Conservation (phyloP, 2,888 invertebrate genomes). For the Tridacna crocea region DNA sequence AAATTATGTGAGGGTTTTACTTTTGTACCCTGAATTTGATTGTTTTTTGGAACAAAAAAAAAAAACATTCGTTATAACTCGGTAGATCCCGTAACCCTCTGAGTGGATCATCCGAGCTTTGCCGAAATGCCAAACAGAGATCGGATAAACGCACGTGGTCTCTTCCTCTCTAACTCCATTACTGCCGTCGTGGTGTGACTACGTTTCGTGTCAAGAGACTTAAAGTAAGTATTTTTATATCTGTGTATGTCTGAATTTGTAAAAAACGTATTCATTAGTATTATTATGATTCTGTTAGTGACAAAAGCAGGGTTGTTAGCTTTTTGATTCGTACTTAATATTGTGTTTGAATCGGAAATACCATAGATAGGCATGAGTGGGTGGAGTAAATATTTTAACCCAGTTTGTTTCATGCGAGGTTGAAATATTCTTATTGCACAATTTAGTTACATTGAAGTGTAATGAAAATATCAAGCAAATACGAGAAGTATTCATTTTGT, state of each 20-base stretch:
- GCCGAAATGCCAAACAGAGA: conserved; percentile 3
- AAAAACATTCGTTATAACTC: not conserved
- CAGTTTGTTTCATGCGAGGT: too few species aligned
- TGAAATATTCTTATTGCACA: too few species aligned
- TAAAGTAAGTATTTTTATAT: conserved; percentile 67
- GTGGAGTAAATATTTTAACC: too few species aligned
- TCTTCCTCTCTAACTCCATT: conserved; percentile 43
- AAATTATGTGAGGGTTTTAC: not conserved
- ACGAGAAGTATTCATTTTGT: too few species aligned
- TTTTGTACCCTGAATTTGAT: not conserved
- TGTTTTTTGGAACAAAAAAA: not conserved
- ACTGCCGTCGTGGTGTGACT: conserved; percentile 51
- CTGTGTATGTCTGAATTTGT: not conserved
- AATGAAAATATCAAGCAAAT: too few species aligned
- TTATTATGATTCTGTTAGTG: too few species aligned
- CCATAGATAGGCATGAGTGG: too few species aligned
- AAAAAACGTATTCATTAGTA: too few species aligned
- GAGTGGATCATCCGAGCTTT: not conserved
- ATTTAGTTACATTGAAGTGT: too few species aligned
- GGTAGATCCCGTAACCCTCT: not conserved
- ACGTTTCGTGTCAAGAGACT: conserved; percentile 81
- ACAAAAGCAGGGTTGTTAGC: too few species aligned
- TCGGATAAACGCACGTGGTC: conserved; percentile 37
- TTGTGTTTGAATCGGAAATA: too few species aligned
- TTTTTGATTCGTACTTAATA: too few species aligned